Percentiles rank a stretch among this genome's conserved stretches.
These are phyloP conservation scores for Diadumene lineata DNA, from an alignment of 92 coral and sea anemone genomes.

Conservation along the genomic window DNA sequence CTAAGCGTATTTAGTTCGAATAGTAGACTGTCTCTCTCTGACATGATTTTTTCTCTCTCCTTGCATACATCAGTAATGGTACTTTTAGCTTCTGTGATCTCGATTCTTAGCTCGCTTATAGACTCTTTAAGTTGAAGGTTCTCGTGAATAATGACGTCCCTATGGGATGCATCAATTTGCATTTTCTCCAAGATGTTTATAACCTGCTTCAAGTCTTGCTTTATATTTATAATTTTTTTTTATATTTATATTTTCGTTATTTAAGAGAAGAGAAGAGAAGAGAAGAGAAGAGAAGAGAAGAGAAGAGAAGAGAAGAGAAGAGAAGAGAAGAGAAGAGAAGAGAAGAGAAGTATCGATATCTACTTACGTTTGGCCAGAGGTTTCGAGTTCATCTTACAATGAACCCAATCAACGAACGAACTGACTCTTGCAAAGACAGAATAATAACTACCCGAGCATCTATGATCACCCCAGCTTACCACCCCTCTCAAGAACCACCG, in stretches of 20 bases:
- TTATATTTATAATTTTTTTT: too few species aligned
- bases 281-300: neutral
- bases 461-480: slow-evolving; percentile 86
- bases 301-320: neutral
- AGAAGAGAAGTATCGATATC: neutral
- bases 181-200: too few species aligned
- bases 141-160: too few species aligned
- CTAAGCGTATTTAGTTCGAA: too few species aligned
- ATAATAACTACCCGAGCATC: slow-evolving; percentile 60
- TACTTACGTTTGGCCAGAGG: slow-evolving; percentile 36
- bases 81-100: too few species aligned
- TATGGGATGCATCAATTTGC: too few species aligned
- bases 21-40: too few species aligned
- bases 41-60: too few species aligned
- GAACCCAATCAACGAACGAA: slow-evolving; percentile 74
- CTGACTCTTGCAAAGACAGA: slow-evolving; percentile 74
- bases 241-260: neutral
- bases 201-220: too few species aligned
- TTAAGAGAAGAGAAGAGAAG: slow-evolving; percentile 3
- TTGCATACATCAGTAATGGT: too few species aligned
- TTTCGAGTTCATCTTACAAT: slow-evolving; percentile 32
- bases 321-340: slow-evolving; percentile 9
- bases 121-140: too few species aligned
- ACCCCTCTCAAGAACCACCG: slow-evolving; percentile 78
- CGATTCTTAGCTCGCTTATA: too few species aligned